A percentile compares a stretch with the other conserved stretches of the same genome.
These are phyloP conservation scores for Dascillus cervinus DNA, from an alignment of 2,888 invertebrate species.

Conservation along the genomic window DNA sequence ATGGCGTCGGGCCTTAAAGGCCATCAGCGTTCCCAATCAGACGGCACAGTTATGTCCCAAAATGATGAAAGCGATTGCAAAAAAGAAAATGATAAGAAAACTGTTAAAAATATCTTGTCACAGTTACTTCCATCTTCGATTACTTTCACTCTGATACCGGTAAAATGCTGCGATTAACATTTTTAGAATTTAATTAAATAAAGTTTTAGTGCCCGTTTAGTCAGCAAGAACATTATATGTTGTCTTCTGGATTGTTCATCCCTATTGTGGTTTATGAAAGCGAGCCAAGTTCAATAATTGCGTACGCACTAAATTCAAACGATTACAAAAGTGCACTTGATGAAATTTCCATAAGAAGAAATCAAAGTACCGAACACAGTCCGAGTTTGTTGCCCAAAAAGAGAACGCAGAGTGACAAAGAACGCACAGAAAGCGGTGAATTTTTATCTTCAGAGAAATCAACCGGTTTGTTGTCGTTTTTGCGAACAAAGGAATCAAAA, in stretches of 20 bases:
- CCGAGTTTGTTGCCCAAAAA: conserved; percentile 46
- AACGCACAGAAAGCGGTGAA: conserved; percentile 30
- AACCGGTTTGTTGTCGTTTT: conserved; percentile 36
- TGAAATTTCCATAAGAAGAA: conserved; percentile 35
- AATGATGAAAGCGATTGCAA: conserved; percentile 33
- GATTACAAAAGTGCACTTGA: conserved; percentile 62
- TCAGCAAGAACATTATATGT: conserved; percentile 60
- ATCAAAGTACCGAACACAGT: conserved; percentile 33
- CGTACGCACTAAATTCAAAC: conserved; percentile 66
- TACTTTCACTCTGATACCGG: conserved; percentile 41
- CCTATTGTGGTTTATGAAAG: conserved; percentile 70
- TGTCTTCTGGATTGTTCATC: conserved; percentile 51
- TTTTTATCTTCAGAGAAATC: conserved; percentile 25
- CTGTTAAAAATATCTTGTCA: conserved; percentile 60
- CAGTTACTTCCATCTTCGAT: conserved; percentile 55
- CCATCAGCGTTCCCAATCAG: conserved; percentile 43
- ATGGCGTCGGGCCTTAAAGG: conserved; percentile 28
- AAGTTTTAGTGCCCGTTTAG: conserved; percentile 59
- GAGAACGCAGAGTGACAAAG: conserved; percentile 41
- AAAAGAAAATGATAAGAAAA: conserved; percentile 50
- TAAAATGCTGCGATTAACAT: no score
- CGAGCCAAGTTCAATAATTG: conserved; percentile 79
- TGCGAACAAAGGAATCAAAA: conserved; percentile 34
- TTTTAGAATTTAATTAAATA: no score
- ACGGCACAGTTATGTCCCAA: conserved; percentile 32